These are phyloP conservation scores for Accipiter cooperii DNA, from an alignment of 2,113 vertebrate genomes.

Conservation along the genomic window DNA sequence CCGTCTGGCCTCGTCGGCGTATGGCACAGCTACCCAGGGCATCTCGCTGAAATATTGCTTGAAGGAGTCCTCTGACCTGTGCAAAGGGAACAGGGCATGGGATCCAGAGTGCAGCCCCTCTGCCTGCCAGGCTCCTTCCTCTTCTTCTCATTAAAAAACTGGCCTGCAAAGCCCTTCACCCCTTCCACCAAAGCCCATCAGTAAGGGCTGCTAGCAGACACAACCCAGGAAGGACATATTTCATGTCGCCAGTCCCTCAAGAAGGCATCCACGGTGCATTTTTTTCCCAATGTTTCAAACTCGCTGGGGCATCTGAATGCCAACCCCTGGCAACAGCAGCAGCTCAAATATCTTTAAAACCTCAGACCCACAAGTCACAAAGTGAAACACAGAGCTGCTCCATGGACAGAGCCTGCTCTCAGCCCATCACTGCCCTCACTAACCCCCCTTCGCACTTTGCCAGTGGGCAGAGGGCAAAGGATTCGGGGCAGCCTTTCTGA, in stretches of 20 bases:
- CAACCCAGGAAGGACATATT: too few species aligned
- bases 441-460: background rate
- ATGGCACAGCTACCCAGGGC: conserved; percentile 95
- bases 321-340: background rate
- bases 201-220: background rate
- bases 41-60: conserved; percentile 99
- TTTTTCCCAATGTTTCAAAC: background rate
- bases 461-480: background rate
- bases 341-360: background rate
- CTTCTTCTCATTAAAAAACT: background rate
- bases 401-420: background rate
- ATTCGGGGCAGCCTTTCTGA: background rate
- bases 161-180: background rate
- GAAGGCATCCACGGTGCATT: accelerated
- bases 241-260: background rate
- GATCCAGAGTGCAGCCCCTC: background rate
- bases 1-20: conserved; percentile 86
- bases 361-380: background rate
- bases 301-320: background rate
- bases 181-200: background rate
- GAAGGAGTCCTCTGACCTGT: conserved; percentile 96
- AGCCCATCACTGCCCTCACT: background rate
- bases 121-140: background rate
- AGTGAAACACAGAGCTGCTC: background rate
- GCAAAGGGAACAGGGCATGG: background rate